A percentile compares a stretch with the other conserved stretches of the same genome.
Conservation (phyloP, 1,140 invertebrate species). For the Cyphomyrmex costatus region DNA sequence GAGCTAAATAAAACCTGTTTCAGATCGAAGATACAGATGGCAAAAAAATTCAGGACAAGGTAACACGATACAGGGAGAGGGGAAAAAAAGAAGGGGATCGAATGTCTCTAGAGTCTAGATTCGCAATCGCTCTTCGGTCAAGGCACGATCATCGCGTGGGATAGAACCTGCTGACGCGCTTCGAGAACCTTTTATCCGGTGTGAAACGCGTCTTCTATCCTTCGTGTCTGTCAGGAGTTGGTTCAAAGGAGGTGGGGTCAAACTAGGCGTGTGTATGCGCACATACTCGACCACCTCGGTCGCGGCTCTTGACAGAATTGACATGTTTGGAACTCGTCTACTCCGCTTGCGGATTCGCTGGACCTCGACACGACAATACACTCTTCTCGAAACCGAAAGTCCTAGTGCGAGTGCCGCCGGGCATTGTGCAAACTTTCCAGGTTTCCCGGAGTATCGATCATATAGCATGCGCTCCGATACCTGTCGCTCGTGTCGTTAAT, state of each 20-base stretch:
- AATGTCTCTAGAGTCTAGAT: constrained; percentile 66
- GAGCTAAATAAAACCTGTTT: constrained; percentile 15
- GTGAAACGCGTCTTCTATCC: constrained; percentile 67
- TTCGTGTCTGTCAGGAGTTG: constrained; percentile 67
- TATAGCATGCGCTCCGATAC: not conserved
- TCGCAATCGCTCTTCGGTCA: constrained; percentile 77
- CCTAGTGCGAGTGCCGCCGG: constrained; percentile 41
- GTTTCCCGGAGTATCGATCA: constrained; percentile 46
- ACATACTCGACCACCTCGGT: constrained; percentile 69
- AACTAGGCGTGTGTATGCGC: constrained; percentile 73
- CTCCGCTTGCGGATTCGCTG: constrained; percentile 80
- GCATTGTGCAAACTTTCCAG: constrained; percentile 61
- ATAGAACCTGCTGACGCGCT: constrained; percentile 77
- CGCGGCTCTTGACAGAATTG: constrained; percentile 72
- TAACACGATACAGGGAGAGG: constrained; percentile 39
- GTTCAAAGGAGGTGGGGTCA: constrained; percentile 57
- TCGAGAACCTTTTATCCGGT: constrained; percentile 76
- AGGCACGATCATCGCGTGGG: constrained; percentile 75
- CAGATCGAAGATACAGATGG: constrained; percentile 18
- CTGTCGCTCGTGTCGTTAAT: constrained; percentile 26
- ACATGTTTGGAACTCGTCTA: constrained; percentile 78
- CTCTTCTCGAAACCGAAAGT: constrained; percentile 74
- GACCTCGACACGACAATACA: constrained; percentile 83
- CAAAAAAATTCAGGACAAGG: constrained; percentile 53
- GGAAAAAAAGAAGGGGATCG: constrained; percentile 35